Base-by-base conservation (phyloP, 1,140 invertebrate genomes). In the Parasteatoda tepidariorum region DNA sequence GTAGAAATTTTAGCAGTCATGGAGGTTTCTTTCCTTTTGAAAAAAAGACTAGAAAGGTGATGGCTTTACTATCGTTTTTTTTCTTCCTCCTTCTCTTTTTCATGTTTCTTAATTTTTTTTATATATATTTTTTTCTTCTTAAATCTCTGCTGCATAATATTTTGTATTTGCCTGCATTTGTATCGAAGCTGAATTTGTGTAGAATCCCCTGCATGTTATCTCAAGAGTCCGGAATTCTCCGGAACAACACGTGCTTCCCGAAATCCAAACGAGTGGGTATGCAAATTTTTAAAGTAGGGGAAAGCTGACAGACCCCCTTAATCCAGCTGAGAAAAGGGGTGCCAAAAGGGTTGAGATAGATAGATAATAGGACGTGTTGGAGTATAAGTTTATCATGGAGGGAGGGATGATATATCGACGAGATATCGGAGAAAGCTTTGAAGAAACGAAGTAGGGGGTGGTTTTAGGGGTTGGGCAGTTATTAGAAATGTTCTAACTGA, bases 211-310 rank as follows among this genome's bases (percentile, higher is more conserved):
- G 38, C n/a, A n/a, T n/a, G n/a, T n/a, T n/a, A n/a, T n/a, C n/a
- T 48, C 38, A 48, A 18, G 18, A 48, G 4, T 48, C n/a, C n/a
- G 38, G 38, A 48, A 18, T 48, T 48, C 70, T 59, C 33, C 3
- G 59, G 34, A 26, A 13, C 30, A 54, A 75, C 73, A 75, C 73
- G 73, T 75, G 73, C 73, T 26, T 26, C 66, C 7, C 57, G 7
- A 34, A 66, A 22, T 18, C 15, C 26, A 61, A 13, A 28, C 34
- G n/a, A 57, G 41, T 33, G 22, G 26, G 18, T 78, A 78, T 78
- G 74, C 74, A 78, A 78, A 78, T 78, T 78, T 78, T 54, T 41
- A 78, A 54, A 66, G 62, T 24, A 33, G 62, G 26, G 74, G 41
- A 61, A 22, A 15, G 22, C 34, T 22, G n/a, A 24, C 4, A 33